Evolutionary conservation across 2,797 vertebrate genomes (phyloP).

Genomic region (Notolabrus celidotus): DNA sequence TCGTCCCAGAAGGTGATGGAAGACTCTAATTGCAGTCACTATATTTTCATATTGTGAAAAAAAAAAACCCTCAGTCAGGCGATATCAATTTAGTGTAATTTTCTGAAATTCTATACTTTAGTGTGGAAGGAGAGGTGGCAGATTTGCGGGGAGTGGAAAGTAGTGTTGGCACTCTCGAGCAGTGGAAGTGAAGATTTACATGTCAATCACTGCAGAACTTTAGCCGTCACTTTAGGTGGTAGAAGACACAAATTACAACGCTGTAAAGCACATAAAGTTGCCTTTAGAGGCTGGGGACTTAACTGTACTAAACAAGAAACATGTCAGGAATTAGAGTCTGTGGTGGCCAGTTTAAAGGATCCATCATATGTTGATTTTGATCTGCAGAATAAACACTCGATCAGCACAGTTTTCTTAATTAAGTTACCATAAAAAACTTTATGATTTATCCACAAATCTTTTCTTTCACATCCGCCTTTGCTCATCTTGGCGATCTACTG

Average conservation of each 20-base stretch:
- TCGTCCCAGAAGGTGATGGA: slow-evolving; percentile 71
- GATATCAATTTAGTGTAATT: slow-evolving; percentile 83
- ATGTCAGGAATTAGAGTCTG: background rate
- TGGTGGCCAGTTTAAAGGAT: background rate
- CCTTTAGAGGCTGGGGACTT: background rate
- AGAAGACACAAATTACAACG: slow-evolving; percentile 12
- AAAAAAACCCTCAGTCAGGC: slow-evolving; percentile 63
- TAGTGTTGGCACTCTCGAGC: slow-evolving; percentile 38
- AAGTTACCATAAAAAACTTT: too few relatives aligned
- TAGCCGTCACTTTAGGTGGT: slow-evolving; percentile 52
- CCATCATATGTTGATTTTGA: background rate
- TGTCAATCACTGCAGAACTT: slow-evolving; percentile 46
- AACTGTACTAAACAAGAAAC: background rate
- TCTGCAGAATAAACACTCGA: too few relatives aligned
- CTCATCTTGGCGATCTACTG: background rate
- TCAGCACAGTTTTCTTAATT: too few relatives aligned
- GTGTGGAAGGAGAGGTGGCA: slow-evolving; percentile 61
- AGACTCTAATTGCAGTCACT: slow-evolving; percentile 72
- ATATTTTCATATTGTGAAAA: slow-evolving; percentile 72
- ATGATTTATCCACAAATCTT: background rate
- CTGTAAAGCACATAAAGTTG: slow-evolving; percentile 28
- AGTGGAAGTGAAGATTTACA: slow-evolving; percentile 53
- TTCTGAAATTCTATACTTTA: slow-evolving; percentile 81
- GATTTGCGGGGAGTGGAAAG: slow-evolving; percentile 60
- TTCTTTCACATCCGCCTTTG: background rate